Base-by-base conservation (phyloP, 1,140 invertebrate genomes). In the Zophobas morio region DNA sequence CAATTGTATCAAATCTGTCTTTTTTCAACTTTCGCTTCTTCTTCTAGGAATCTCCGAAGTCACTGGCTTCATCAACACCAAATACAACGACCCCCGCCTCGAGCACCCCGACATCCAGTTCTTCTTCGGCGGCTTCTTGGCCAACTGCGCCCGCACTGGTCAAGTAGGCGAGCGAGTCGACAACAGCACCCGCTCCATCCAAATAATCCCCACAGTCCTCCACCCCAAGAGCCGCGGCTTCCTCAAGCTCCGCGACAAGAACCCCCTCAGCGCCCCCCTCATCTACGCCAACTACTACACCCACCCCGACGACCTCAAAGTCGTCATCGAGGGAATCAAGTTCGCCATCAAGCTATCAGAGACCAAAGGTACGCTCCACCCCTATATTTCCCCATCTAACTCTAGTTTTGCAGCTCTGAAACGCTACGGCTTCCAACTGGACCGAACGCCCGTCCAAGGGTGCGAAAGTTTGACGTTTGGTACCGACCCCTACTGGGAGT, bases 41-140 rank as follows among this genome's bases (percentile, higher is more conserved):
- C 51, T 81, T 84, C 6, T 84, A 92, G 90, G 93, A 54, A 92
- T 96, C 77, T 95, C 94, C 0, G 94, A 95, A 87, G 93, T 94
- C 2, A 96, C 94, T 0, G 95, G 91, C 0, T 93, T 96, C 84
- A 88, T 96, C 39, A 93, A 95, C 80, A 93, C 94, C 0, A 95
- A 93, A 83, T 96, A 93, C 84, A 91, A 93, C 0, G 91, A 96
- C 81, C 89, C 91, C 0, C 87, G 87, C 0, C 91, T 92, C 0
- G 94, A 96, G 83, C 90, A 93, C 83, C 96, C 96, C 0, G 96
- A 97, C 83, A 86, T 96, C 0, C 95, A 97, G 83, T 89, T 94
- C 42, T 96, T 96, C 87, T 96, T 96, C 83, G 92, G 94, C 3
- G 94, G 94, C 0, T 95, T 94, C 82, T 86, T 95, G 51, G 94